phyloP scores from a whole-genome alignment of 2,113 vertebrate genomes.

The Otocyon megalotis region DNA sequence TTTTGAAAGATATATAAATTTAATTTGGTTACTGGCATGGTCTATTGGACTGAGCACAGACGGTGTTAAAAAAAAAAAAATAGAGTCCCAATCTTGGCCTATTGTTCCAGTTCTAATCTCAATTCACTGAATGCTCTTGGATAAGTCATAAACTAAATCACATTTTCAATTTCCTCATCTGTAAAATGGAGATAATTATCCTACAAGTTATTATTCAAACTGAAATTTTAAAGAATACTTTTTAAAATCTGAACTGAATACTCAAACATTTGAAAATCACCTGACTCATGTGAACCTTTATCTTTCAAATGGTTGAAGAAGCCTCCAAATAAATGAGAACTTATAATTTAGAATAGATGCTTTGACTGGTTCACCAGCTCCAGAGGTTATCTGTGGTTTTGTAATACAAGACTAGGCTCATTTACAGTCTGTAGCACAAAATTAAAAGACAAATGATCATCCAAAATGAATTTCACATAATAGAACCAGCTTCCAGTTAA shows the following conservation, averaged over 20 bases:
- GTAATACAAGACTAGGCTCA: slow-evolving; percentile 33
- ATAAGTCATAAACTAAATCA: slow-evolving; percentile 58
- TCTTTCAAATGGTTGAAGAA: slow-evolving; percentile 10
- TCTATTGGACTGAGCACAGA: slow-evolving; percentile 48
- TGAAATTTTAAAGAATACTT: background rate
- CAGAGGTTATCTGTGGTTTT: slow-evolving; percentile 21
- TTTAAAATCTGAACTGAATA: slow-evolving; percentile 30
- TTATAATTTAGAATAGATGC: slow-evolving; percentile 10
- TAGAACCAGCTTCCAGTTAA: slow-evolving; percentile 41
- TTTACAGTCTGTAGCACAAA: slow-evolving; percentile 55
- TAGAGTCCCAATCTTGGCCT: slow-evolving; percentile 49
- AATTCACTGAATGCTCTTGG: slow-evolving; percentile 60
- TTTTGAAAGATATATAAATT: slow-evolving; percentile 78
- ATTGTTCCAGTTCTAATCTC: slow-evolving; percentile 52
- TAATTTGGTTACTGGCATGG: slow-evolving; percentile 69
- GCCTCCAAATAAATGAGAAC: background rate
- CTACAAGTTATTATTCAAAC: slow-evolving; percentile 77
- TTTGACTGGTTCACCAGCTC: background rate
- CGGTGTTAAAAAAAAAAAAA: slow-evolving; percentile 44
- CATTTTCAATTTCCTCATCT: slow-evolving; percentile 59
- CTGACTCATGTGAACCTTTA: background rate
- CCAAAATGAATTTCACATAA: slow-evolving; percentile 47
- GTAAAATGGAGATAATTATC: slow-evolving; percentile 60
- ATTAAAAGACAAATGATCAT: slow-evolving; percentile 50
- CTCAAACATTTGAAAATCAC: background rate